Conservation (phyloP, 2,113 vertebrate species). For the Sterna hirundo region DNA sequence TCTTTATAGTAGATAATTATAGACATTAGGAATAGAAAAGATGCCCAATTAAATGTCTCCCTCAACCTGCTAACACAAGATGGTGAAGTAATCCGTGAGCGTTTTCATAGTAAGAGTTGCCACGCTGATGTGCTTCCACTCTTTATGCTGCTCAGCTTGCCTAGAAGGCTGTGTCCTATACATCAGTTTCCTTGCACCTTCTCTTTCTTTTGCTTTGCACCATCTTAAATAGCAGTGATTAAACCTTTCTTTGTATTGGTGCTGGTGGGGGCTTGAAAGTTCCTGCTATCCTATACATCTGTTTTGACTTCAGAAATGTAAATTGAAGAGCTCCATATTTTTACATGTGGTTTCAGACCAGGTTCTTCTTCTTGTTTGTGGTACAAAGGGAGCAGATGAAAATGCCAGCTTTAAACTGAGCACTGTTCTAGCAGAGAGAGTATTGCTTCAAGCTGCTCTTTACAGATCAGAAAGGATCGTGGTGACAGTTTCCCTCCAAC, state of each 20-base stretch:
- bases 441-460: background rate
- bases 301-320: background rate
- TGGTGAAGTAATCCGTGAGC: background rate
- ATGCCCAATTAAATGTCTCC: background rate
- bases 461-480: background rate
- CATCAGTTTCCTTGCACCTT: background rate
- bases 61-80: background rate
- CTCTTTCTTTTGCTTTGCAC: background rate
- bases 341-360: background rate
- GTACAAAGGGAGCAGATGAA: background rate
- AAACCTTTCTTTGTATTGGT: background rate
- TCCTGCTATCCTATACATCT: background rate
- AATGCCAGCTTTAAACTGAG: background rate
- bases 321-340: background rate
- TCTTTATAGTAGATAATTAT: background rate
- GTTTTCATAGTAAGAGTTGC: conserved; percentile 16
- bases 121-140: background rate
- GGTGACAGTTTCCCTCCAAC: background rate
- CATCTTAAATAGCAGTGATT: background rate
- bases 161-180: background rate
- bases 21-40: background rate
- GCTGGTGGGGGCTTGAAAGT: background rate
- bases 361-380: background rate
- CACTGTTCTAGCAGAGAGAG: background rate
- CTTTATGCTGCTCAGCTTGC: background rate